These are phyloP conservation scores for Hycleus cichorii DNA, from an alignment of 1,140 invertebrate genomes.

Conservation along the genomic window DNA sequence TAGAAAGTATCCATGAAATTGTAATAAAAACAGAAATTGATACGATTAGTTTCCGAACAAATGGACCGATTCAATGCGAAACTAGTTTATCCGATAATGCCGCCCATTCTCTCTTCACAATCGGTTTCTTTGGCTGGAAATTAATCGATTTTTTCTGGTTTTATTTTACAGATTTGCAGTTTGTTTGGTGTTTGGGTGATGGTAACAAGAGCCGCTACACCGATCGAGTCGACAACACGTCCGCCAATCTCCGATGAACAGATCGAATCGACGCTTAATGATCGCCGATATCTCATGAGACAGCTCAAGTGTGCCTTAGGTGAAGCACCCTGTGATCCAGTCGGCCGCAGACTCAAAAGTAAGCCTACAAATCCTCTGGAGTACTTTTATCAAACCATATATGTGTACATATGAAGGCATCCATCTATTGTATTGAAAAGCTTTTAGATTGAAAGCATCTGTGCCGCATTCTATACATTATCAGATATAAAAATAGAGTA, in stretches of 20 bases:
- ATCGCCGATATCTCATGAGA: constrained; percentile 59
- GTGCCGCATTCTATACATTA: neutral
- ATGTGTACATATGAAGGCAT: neutral
- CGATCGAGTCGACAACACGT: constrained; percentile 26
- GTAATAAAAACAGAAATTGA: too few relatives aligned
- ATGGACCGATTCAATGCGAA: too few relatives aligned
- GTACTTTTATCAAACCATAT: too few relatives aligned
- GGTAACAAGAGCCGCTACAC: constrained; percentile 4
- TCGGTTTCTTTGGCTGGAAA: neutral
- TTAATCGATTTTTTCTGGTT: too few relatives aligned
- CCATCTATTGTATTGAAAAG: neutral
- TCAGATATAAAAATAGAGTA: too few relatives aligned
- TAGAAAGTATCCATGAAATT: too few relatives aligned
- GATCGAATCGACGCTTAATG: constrained; percentile 55
- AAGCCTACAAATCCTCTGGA: constrained; percentile 32
- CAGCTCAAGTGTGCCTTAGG: constrained; percentile 64
- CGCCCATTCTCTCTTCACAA: too few relatives aligned
- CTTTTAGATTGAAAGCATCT: neutral
- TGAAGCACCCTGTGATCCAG: constrained; percentile 60
- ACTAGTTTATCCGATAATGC: too few relatives aligned
- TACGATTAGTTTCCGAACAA: too few relatives aligned
- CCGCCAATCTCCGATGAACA: constrained; percentile 54
- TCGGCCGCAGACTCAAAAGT: constrained; percentile 65
- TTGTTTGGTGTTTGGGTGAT: too few relatives aligned
- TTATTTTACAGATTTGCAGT: too few relatives aligned